Evolutionary conservation across 1,140 invertebrate genomes (phyloP).

Genomic region (Diabrotica virgifera): DNA sequence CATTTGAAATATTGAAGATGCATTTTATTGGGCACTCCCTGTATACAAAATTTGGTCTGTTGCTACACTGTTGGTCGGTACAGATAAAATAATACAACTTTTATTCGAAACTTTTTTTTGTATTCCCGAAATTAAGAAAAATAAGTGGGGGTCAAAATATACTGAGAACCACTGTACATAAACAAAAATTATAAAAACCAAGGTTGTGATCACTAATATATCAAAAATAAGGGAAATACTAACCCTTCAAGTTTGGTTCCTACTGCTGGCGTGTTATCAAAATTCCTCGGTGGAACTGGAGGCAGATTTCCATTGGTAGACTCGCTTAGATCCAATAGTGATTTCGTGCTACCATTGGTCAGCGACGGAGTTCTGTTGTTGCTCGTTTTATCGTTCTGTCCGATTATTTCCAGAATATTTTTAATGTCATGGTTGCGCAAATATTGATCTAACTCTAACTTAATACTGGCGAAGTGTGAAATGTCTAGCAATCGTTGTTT

Average conservation of each 20-base stretch:
- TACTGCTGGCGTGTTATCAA: constrained; percentile 63
- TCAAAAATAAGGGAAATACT: neutral
- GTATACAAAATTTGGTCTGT: too few relatives aligned
- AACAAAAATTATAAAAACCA: too few relatives aligned
- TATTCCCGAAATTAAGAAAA: too few relatives aligned
- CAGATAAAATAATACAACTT: too few relatives aligned
- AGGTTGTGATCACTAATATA: too few relatives aligned
- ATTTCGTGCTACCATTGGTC: constrained; percentile 47
- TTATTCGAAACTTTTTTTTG: too few relatives aligned
- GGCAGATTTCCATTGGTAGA: constrained; percentile 52
- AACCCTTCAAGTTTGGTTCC: constrained; percentile 76
- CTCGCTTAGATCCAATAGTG: constrained; percentile 36
- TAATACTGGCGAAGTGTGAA: constrained; percentile 46
- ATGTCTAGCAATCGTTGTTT: constrained; percentile 64
- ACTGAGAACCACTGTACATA: too few relatives aligned
- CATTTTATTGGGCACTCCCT: too few relatives aligned
- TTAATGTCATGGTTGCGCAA: constrained; percentile 43
- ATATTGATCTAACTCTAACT: constrained; percentile 44
- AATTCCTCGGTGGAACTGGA: constrained; percentile 64
- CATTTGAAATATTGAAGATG: too few relatives aligned
- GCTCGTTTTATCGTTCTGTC: constrained; percentile 21
- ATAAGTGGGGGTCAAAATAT: too few relatives aligned
- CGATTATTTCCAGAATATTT: constrained; percentile 41
- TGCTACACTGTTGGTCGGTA: too few relatives aligned
- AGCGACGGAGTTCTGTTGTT: constrained; percentile 8